Evolutionary conservation across 2,797 vertebrate genomes (phyloP).

Genomic region (Peromyscus nudipes): DNA sequence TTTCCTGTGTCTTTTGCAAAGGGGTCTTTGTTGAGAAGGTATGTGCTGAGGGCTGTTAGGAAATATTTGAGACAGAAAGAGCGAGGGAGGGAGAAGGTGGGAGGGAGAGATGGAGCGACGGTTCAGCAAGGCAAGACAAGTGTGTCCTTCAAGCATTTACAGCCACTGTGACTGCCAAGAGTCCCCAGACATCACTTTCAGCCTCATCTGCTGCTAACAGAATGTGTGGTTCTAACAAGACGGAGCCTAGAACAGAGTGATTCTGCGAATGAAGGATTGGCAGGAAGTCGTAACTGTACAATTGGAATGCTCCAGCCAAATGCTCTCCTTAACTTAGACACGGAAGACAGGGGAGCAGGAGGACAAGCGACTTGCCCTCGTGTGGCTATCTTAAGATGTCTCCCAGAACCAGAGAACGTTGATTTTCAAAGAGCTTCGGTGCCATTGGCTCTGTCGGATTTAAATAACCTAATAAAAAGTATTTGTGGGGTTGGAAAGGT

Average conservation of each 20-base stretch:
- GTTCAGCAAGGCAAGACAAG: not conserved
- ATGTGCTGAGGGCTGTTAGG: not conserved
- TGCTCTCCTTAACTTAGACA: not conserved
- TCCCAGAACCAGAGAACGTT: not conserved
- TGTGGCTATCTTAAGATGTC: accelerated
- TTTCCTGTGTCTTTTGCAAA: constrained; percentile 24
- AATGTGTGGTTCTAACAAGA: constrained; percentile 57
- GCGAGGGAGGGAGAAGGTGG: not conserved
- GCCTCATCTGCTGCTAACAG: constrained; percentile 43
- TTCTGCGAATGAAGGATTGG: constrained; percentile 32
- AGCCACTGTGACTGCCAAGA: not conserved
- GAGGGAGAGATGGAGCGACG: not conserved
- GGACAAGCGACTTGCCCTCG: not conserved
- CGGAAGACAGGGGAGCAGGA: not conserved
- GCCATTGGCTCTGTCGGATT: not conserved
- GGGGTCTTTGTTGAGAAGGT: not conserved
- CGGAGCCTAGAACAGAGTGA: constrained; percentile 58
- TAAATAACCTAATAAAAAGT: not conserved
- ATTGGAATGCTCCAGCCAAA: not conserved
- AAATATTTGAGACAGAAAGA: not conserved
- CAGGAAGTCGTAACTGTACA: not conserved
- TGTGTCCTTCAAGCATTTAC: not conserved
- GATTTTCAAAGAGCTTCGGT: not conserved
- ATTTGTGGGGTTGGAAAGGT: not conserved
- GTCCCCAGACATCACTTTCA: not conserved